A percentile compares a stretch with the other conserved stretches of the same genome.
Evolutionary conservation across 1,140 invertebrate species (phyloP).

Genomic region (Antheraea mylitta): DNA sequence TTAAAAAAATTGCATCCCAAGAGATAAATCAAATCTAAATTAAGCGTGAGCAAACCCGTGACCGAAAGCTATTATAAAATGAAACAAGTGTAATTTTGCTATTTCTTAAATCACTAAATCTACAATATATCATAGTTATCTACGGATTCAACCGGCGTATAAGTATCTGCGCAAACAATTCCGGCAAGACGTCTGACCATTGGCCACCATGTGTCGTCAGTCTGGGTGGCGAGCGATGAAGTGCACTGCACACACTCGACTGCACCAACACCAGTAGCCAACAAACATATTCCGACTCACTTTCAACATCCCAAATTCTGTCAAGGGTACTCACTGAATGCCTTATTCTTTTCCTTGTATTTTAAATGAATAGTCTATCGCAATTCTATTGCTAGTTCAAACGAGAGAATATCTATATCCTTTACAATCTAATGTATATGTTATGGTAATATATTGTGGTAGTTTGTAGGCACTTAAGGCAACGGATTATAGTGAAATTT

Average conservation of each 20-base stretch:
- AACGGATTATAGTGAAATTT: too few species aligned
- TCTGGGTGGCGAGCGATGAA: constrained; percentile 38
- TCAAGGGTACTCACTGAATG: constrained; percentile 25
- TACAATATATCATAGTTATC: constrained; percentile 27
- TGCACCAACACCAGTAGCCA: constrained; percentile 60
- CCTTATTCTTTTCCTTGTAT: constrained; percentile 5
- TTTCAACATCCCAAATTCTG: constrained; percentile 54
- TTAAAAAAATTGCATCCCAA: too few species aligned
- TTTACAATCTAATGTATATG: too few species aligned
- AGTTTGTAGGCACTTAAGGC: too few species aligned
- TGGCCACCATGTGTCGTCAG: constrained; percentile 31
- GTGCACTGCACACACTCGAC: constrained; percentile 59
- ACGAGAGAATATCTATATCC: too few species aligned
- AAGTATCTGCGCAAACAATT: constrained; percentile 45
- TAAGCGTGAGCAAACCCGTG: too few species aligned
- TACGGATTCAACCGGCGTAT: constrained; percentile 41
- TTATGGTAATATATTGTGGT: too few species aligned
- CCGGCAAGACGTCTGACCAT: constrained; percentile 25
- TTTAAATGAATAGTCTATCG: not conserved
- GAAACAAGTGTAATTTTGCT: not conserved
- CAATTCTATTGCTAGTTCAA: too few species aligned
- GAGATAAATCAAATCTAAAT: too few species aligned
- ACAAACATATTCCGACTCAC: constrained; percentile 53
- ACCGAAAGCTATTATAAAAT: too few species aligned
- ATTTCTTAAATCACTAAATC: not conserved